Percentiles rank a stretch among this genome's conserved stretches.
Conservation (phyloP, 2,888 invertebrate genomes). For the Lobophora halterata region DNA sequence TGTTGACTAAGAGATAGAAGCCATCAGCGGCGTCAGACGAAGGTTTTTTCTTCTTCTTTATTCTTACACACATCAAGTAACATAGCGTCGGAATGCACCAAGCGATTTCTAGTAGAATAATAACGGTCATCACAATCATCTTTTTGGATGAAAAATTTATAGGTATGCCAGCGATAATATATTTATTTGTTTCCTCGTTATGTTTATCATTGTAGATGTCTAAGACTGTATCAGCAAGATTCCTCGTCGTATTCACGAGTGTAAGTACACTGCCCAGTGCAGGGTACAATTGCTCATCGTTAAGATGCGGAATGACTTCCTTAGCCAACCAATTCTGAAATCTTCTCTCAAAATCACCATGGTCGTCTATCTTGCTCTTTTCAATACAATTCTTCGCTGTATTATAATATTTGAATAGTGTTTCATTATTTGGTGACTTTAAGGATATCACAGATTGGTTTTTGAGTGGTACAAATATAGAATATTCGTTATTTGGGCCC, state of each 20-base stretch:
- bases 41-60: constrained; percentile 29
- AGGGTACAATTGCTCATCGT: constrained; percentile 82
- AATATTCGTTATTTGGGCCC: constrained; percentile 60
- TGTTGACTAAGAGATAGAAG: too few relatives aligned
- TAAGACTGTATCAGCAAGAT: constrained; percentile 22
- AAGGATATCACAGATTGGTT: constrained; percentile 48
- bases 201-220: constrained; percentile 19
- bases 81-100: constrained; percentile 58
- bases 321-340: constrained; percentile 77
- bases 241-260: constrained; percentile 46
- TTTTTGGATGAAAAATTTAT: constrained; percentile 47
- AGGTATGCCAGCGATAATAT: constrained; percentile 26
- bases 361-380: constrained; percentile 49
- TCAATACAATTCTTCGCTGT: constrained; percentile 74
- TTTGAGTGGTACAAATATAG: constrained; percentile 83
- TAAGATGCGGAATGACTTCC: constrained; percentile 76
- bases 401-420: constrained; percentile 80
- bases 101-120: constrained; percentile 55
- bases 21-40: too few relatives aligned
- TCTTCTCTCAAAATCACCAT: constrained; percentile 69
- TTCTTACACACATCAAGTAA: constrained; percentile 36
- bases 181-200: constrained; percentile 5
- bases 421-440: constrained; percentile 45
- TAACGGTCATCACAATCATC: constrained; percentile 44
- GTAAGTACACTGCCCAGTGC: constrained; percentile 74